A percentile compares a stretch with the other conserved stretches of the same genome.
phyloP scores from a whole-genome alignment of 2,113 vertebrate species.

The Ailurus styani region DNA sequence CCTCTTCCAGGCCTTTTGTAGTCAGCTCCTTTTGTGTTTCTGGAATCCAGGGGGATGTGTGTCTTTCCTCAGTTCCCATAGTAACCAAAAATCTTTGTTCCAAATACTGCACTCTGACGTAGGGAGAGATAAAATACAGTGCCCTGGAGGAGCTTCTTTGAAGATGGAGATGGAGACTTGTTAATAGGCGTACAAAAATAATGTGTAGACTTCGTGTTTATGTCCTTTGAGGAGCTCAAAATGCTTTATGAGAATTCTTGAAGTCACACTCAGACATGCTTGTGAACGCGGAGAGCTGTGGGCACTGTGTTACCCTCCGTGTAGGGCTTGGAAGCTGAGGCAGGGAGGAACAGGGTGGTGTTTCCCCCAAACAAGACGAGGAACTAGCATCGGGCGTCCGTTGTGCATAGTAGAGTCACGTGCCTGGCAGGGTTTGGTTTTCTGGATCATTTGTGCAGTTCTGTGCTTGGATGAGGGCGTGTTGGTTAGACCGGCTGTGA shows the following conservation, averaged over 20 bases:
- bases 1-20: background rate
- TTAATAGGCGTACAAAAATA: constrained; percentile 35
- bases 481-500: background rate
- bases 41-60: no score
- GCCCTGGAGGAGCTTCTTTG: constrained; percentile 20
- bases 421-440: background rate
- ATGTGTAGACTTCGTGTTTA: background rate
- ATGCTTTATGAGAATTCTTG: background rate
- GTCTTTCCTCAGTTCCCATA: background rate
- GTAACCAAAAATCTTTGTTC: background rate
- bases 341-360: background rate
- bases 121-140: constrained; percentile 3
- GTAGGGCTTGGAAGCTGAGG: background rate
- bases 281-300: background rate
- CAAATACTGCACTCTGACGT: background rate
- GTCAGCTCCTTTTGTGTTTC: background rate
- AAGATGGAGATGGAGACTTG: constrained; percentile 2
- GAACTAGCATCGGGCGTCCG: background rate
- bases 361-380: background rate
- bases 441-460: background rate
- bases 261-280: background rate
- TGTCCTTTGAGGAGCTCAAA: constrained; percentile 16
- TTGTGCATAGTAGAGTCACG: background rate
- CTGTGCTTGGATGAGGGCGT: background rate
- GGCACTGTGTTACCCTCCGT: background rate